Conservation (phyloP, 2,797 vertebrate genomes). For the Gephyroberyx darwinii region DNA sequence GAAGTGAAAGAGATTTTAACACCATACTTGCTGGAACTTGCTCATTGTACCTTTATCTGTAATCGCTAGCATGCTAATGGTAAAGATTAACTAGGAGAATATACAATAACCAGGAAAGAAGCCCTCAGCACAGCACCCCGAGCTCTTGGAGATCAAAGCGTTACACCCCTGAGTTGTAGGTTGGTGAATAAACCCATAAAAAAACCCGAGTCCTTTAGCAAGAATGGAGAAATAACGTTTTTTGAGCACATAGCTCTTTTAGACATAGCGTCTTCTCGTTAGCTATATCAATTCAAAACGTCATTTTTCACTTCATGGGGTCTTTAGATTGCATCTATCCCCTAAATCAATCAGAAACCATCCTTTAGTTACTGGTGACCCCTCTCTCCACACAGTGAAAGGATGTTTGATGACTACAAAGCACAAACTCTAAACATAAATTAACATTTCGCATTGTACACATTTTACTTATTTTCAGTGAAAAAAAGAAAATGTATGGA, state of each 20-base stretch:
- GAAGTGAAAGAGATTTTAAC: conserved; percentile 3
- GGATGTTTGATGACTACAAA: conserved; percentile 35
- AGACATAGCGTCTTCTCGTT: not conserved
- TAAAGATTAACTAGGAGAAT: not conserved
- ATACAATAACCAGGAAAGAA: conserved; percentile 11
- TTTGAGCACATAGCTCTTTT: too few relatives aligned
- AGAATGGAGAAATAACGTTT: not conserved
- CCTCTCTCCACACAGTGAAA: conserved; percentile 27
- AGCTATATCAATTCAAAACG: not conserved
- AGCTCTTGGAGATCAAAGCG: not conserved
- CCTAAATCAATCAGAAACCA: conserved; percentile 17
- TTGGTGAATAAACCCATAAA: not conserved
- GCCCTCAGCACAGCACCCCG: not conserved
- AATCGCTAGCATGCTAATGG: not conserved
- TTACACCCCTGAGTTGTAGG: not conserved
- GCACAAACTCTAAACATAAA: conserved; percentile 35
- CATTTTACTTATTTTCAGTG: conserved; percentile 59
- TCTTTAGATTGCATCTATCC: conserved; percentile 58
- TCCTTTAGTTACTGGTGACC: conserved; percentile 4
- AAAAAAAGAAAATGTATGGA: conserved; percentile 14
- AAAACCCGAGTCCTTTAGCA: not conserved
- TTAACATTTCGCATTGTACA: conserved; percentile 46
- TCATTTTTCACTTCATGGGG: conserved; percentile 27
- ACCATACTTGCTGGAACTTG: conserved; percentile 13
- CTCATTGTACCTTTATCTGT: not conserved